A percentile compares a stretch with the other conserved stretches of the same genome.
Evolutionary conservation across 2,888 invertebrate genomes (phyloP).

Genomic region (Alloscopus bannaensis): DNA sequence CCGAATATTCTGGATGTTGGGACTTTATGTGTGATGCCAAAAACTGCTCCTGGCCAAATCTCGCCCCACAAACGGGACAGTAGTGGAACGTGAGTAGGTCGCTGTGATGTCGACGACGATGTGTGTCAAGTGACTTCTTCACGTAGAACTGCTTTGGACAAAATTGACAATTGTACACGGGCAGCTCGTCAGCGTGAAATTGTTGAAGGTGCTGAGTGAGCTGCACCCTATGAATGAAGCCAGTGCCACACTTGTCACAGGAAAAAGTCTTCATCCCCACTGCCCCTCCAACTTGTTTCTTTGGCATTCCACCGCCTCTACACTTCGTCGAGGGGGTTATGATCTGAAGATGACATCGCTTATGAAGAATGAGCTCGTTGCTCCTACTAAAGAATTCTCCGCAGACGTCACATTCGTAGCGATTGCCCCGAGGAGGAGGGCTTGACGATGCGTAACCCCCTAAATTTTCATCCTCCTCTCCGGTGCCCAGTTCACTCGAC

Average conservation of each 20-base stretch:
- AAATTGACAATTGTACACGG: constrained; percentile 52
- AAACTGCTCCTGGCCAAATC: constrained; percentile 41
- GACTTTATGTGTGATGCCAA: constrained; percentile 49
- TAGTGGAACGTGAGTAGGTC: constrained; percentile 41
- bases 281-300: neutral
- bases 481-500: constrained; percentile 23
- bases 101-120: constrained; percentile 52
- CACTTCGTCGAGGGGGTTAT: neutral
- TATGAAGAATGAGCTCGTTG: constrained; percentile 60
- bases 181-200: constrained; percentile 49
- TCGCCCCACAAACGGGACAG: constrained; percentile 38
- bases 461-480: constrained; percentile 3
- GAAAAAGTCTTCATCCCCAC: constrained; percentile 55
- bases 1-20: constrained; percentile 10
- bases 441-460: neutral
- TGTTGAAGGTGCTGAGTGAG: constrained; percentile 57
- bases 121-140: constrained; percentile 59
- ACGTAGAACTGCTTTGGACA: constrained; percentile 61
- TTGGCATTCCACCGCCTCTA: no score
- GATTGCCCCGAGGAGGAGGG: neutral
- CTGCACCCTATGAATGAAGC: constrained; percentile 45
- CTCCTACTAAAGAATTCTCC: constrained; percentile 42
- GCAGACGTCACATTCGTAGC: constrained; percentile 51
- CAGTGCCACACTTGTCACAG: constrained; percentile 55
- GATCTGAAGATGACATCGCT: constrained; percentile 18